Evolutionary conservation across 2,113 vertebrate genomes (phyloP).

Genomic region (Osmerus mordax): DNA sequence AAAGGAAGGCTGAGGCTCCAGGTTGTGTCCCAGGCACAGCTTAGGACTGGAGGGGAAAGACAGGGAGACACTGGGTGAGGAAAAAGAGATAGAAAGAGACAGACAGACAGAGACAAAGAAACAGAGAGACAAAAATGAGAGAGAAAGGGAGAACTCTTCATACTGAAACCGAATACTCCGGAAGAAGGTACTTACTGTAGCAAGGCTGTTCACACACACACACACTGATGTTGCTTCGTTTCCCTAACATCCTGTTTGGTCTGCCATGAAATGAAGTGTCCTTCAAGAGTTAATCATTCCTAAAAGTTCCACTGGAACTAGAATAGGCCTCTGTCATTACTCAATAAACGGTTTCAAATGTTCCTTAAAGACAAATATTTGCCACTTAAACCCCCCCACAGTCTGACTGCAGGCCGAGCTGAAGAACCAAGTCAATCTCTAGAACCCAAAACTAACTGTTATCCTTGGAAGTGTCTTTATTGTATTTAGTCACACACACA

Average conservation of each 20-base stretch:
- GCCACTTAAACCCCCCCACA: background rate
- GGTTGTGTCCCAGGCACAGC: slow-evolving; percentile 61
- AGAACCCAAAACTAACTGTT: slow-evolving; percentile 58
- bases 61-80: slow-evolving; percentile 64
- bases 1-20: slow-evolving; percentile 50
- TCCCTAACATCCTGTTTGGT: no score
- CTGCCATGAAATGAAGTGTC: no score
- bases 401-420: background rate
- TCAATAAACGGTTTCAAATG: no score
- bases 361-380: no score
- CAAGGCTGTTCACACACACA: no score
- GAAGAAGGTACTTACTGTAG: no score
- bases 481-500: slow-evolving; percentile 54
- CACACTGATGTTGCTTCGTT: no score
- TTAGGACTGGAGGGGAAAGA: slow-evolving; percentile 57
- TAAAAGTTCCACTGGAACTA: no score
- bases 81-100: slow-evolving; percentile 16
- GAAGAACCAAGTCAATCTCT: slow-evolving; percentile 13
- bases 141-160: slow-evolving; percentile 47
- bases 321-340: no score
- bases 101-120: slow-evolving; percentile 28
- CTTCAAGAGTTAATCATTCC: no score
- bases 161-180: background rate
- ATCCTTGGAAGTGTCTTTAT: slow-evolving; percentile 66
- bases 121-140: slow-evolving; percentile 18